These are phyloP conservation scores for Drosophila tanythrix DNA, from an alignment of 2,888 invertebrate genomes.

Conservation along the genomic window DNA sequence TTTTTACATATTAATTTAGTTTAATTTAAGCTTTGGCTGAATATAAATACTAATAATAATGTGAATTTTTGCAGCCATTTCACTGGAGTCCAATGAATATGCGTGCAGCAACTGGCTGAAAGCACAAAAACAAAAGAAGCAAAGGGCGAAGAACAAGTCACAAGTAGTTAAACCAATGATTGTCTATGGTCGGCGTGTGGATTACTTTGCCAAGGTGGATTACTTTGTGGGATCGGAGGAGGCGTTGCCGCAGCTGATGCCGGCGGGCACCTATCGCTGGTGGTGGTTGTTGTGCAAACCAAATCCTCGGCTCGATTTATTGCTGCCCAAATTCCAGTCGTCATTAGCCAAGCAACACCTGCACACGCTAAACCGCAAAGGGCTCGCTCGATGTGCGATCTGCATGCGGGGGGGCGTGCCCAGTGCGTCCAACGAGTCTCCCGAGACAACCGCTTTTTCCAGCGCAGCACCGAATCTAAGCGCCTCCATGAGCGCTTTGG, in stretches of 20 bases:
- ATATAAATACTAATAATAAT: neutral
- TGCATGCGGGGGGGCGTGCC: conserved; percentile 24
- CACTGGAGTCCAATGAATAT: conserved; percentile 75
- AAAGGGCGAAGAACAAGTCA: conserved; percentile 34
- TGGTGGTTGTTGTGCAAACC: conserved; percentile 70
- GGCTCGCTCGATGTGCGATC: conserved; percentile 13
- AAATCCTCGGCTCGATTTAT: conserved; percentile 59
- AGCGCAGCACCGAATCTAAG: conserved; percentile 36
- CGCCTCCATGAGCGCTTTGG: conserved; percentile 60
- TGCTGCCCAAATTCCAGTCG: conserved; percentile 64
- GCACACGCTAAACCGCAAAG: conserved; percentile 13
- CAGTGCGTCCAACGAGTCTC: conserved; percentile 43
- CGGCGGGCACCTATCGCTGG: conserved; percentile 70
- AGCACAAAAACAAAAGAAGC: conserved; percentile 39
- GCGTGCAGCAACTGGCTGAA: conserved; percentile 77
- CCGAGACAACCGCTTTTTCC: conserved; percentile 25
- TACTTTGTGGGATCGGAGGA: conserved; percentile 81
- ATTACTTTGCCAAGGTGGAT: conserved; percentile 77
- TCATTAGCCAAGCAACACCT: conserved; percentile 52
- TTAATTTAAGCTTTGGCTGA: neutral
- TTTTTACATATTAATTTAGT: neutral
- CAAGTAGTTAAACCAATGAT: conserved; percentile 18
- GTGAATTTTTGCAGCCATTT: conserved; percentile 57
- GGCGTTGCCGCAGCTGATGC: conserved; percentile 66
- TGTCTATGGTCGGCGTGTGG: conserved; percentile 69